Evolutionary conservation across 2,113 vertebrate genomes (phyloP), one percentile per base, ranked within the genome.

Genomic region (Podilymbus podiceps): DNA sequence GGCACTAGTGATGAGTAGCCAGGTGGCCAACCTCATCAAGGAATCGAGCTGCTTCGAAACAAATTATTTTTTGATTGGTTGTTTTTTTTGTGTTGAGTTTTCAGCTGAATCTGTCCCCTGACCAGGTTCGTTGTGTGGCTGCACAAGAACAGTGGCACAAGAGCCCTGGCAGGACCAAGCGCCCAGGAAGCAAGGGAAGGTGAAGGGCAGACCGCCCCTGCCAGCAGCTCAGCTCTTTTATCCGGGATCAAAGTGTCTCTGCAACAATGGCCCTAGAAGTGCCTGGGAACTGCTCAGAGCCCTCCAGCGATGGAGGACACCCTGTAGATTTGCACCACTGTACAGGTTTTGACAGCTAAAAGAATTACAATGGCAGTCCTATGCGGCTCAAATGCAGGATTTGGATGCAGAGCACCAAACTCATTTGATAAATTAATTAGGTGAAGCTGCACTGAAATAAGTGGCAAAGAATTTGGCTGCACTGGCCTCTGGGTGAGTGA

Each of bases 281-380:
- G 13, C 13, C 23, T 1, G 3, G 50, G 25, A 35, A 40, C 25
- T 59, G 24, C 27, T 77, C 42, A 40, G 22, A 71, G 46, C 49
- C 25, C 44, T 46, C 59, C 49, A 59, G 73, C 24, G 40, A 25
- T 11, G 24, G 18, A 78, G 18, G 31, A 52, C 40, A 44, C 24
- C 42, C 40, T 0, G 0, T 0, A 23, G 30, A 60, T 50, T 4
- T 69, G 62, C 30, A 60, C 22, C 22, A 25, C n/a, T 20, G 11
- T 20, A 67, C 15, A 40, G 30, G 27, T 16, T 44, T 15, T 38
- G 9, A 47, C 0, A 47, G n/a, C 21, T 50, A 31, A 28, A 73
- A 75, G 44, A 86, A 89, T 55, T 63, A 38, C 38, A 42, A 1
- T 3, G 49, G 40, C 40, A 76, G 33, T 28, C 78, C 71, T 30